A percentile compares a stretch with the other conserved stretches of the same genome.
phyloP scores from a whole-genome alignment of 2,888 invertebrate genomes.

The Chalcis sispes region DNA sequence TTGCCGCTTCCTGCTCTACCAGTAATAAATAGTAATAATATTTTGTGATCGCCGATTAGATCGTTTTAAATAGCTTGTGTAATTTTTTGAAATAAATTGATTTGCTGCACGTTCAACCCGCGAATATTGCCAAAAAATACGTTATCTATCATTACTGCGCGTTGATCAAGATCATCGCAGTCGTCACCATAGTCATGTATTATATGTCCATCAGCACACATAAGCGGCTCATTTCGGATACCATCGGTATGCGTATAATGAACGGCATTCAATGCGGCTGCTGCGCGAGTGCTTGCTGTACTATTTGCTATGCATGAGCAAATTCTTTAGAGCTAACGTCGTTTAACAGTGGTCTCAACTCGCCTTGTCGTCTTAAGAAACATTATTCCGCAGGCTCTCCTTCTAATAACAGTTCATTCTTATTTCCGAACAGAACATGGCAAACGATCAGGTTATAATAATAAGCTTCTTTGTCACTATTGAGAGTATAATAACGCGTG shows the following conservation, averaged over 20 bases:
- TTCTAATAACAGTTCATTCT: too few relatives aligned
- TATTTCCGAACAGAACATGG: not conserved
- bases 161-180: not conserved
- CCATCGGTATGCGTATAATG: not conserved
- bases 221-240: too few relatives aligned
- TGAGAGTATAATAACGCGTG: not conserved
- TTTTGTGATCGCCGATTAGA: not conserved
- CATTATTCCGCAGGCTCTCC: not conserved
- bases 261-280: not conserved
- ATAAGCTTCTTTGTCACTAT: not conserved
- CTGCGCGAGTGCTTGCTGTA: not conserved
- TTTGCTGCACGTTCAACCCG: not conserved
- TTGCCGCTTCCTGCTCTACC: not conserved
- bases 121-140: not conserved
- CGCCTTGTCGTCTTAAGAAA: not conserved
- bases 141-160: too few relatives aligned
- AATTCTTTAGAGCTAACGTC: too few relatives aligned
- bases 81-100: not conserved
- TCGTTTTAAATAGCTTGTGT: not conserved
- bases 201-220: slow-evolving; percentile 1
- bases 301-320: too few relatives aligned
- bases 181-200: not conserved
- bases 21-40: not conserved
- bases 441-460: not conserved
- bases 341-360: not conserved